A percentile compares a stretch with the other conserved stretches of the same genome.
Conservation (phyloP, 2,113 vertebrate genomes). For the Hemibagrus wyckioides region DNA sequence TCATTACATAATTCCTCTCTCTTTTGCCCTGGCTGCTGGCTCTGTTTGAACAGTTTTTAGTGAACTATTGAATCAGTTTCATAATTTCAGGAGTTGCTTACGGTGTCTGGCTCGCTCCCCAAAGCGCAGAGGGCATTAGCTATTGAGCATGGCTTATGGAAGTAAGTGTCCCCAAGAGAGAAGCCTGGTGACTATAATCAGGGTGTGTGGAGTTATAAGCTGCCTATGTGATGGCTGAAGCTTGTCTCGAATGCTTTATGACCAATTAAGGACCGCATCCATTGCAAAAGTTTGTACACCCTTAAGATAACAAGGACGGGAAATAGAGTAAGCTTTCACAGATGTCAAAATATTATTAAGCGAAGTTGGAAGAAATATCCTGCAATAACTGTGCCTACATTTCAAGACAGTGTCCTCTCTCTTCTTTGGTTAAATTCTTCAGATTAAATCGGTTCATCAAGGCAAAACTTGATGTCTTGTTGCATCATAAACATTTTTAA, state of each 20-base stretch:
- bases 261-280: neutral
- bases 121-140: conserved; percentile 42
- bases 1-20: conserved; percentile 30
- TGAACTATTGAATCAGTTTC: conserved; percentile 50
- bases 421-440: neutral
- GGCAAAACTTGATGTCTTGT: neutral
- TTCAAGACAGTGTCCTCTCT: neutral
- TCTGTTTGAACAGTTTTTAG: conserved; percentile 35
- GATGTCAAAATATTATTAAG: neutral
- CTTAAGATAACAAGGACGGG: too few species aligned
- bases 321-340: neutral
- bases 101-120: conserved; percentile 38
- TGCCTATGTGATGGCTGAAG: conserved; percentile 29
- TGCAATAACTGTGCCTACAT: neutral
- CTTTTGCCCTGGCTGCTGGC: conserved; percentile 13
- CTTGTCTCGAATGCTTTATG: neutral
- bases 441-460: neutral
- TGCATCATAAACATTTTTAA: neutral
- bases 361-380: neutral
- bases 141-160: conserved; percentile 38
- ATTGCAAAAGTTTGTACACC: neutral
- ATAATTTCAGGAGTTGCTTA: conserved; percentile 45
- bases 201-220: conserved; percentile 36
- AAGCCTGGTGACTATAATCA: conserved; percentile 43
- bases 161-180: conserved; percentile 18